phyloP scores from a whole-genome alignment of 1,140 invertebrate genomes.

The Drosophila hydei region DNA sequence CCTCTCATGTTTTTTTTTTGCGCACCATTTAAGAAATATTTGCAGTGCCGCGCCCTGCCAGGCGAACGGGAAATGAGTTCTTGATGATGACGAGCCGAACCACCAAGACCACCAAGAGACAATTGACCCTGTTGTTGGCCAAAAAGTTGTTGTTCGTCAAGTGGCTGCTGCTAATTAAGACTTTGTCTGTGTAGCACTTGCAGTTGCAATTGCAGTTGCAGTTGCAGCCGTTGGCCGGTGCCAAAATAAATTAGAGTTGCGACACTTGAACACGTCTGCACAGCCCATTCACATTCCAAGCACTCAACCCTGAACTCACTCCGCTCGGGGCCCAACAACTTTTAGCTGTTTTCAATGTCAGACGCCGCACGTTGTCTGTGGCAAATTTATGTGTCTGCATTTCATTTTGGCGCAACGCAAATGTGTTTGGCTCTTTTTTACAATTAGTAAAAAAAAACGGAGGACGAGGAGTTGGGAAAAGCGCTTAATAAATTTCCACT shows the following conservation, averaged over 20 bases:
- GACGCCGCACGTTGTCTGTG: constrained; percentile 67
- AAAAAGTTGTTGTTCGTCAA: constrained; percentile 27
- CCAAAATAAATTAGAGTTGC: constrained; percentile 36
- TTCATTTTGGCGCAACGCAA: constrained; percentile 52
- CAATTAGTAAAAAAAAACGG: constrained; percentile 25
- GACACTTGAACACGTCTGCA: constrained; percentile 43
- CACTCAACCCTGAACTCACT: neutral
- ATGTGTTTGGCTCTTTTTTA: constrained; percentile 22
- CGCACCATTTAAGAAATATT: constrained; percentile 71
- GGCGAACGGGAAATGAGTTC: constrained; percentile 69
- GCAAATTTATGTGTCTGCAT: constrained; percentile 75
- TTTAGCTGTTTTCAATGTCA: constrained; percentile 72
- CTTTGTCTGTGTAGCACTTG: too few relatives aligned
- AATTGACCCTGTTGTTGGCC: constrained; percentile 30
- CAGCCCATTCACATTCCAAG: constrained; percentile 5
- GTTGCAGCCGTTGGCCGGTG: neutral
- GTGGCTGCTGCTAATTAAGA: constrained; percentile 39
- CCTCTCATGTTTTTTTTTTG: constrained; percentile 41
- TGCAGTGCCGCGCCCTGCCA: constrained; percentile 31
- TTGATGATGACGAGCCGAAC: constrained; percentile 64
- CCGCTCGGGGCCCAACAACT: constrained; percentile 17
- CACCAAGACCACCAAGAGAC: constrained; percentile 51
- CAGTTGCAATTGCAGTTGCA: constrained; percentile 1
- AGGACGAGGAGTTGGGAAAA: constrained; percentile 1
- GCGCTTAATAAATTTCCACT: constrained; percentile 66